Evolutionary conservation across 2,888 invertebrate genomes (phyloP).

Genomic region (Lymantria monacha): DNA sequence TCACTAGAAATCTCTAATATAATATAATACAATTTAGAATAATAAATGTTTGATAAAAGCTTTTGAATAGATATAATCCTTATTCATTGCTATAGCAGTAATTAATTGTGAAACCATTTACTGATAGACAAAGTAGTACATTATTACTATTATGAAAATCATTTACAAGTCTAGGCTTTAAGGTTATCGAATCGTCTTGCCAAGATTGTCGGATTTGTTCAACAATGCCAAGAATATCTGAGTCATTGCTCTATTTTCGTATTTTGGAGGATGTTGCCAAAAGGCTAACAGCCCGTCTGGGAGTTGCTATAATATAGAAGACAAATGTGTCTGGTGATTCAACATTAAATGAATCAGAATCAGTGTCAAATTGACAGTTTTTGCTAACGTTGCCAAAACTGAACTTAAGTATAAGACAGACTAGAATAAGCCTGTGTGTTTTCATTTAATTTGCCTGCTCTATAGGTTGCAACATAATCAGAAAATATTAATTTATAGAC

Average conservation of each 20-base stretch:
- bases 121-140: too few relatives aligned
- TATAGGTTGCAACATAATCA: too few relatives aligned
- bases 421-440: too few relatives aligned
- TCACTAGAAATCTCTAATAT: too few relatives aligned
- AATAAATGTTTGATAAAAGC: too few relatives aligned
- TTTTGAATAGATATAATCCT: too few relatives aligned
- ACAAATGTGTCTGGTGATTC: constrained; percentile 5
- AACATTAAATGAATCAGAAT: background rate
- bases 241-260: background rate
- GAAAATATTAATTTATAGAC: too few relatives aligned
- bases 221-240: constrained; percentile 1
- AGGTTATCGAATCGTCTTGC: background rate
- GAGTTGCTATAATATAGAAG: background rate
- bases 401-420: too few relatives aligned
- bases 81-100: too few relatives aligned
- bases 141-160: background rate
- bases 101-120: too few relatives aligned
- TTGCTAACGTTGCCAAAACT: background rate
- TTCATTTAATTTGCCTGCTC: too few relatives aligned
- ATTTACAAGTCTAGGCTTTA: background rate
- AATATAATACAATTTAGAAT: too few relatives aligned
- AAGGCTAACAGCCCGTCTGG: constrained; percentile 3
- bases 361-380: background rate
- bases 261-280: constrained; percentile 7
- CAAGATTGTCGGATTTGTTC: background rate